Evolutionary conservation across 2,888 invertebrate genomes (phyloP).

Genomic region (Archips xylosteana): DNA sequence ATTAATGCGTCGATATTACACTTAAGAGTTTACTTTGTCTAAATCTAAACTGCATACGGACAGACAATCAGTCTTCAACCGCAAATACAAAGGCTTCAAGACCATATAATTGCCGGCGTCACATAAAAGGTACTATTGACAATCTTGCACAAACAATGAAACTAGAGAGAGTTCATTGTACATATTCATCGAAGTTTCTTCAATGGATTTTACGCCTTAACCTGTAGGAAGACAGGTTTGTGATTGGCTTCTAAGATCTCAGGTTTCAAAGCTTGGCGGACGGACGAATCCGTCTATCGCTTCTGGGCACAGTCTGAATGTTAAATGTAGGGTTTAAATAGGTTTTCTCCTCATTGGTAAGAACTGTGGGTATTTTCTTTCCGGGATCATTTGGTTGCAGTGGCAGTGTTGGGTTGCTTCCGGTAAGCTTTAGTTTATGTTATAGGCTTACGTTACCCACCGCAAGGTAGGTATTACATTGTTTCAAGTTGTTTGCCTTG

Average conservation of each 20-base stretch:
- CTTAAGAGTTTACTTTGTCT: conserved; percentile 9
- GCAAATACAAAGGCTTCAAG: conserved; percentile 32
- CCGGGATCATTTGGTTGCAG: conserved; percentile 19
- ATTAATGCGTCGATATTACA: conserved; percentile 5
- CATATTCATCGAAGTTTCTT: conserved; percentile 53
- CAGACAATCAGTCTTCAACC: conserved; percentile 32
- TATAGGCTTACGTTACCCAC: not conserved
- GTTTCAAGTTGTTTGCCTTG: no score
- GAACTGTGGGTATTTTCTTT: conserved; percentile 46
- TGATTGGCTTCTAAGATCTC: conserved; percentile 15
- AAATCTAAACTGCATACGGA: conserved; percentile 15
- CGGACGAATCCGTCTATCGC: conserved; percentile 42
- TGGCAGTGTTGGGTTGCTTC: conserved; percentile 32
- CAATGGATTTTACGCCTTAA: conserved; percentile 30
- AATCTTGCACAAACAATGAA: conserved; percentile 59
- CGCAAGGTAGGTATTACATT: not conserved
- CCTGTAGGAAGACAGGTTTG: not conserved
- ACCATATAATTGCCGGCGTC: conserved; percentile 38
- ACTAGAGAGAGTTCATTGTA: conserved; percentile 71
- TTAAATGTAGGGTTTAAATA: conserved; percentile 48
- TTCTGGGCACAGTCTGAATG: conserved; percentile 62
- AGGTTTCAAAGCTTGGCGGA: conserved; percentile 22
- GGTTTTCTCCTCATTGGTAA: conserved; percentile 50
- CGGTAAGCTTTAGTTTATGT: conserved; percentile 4
- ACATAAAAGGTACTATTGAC: conserved; percentile 52